Evolutionary conservation across 2,113 vertebrate species (phyloP).

Genomic region (Progne subis): DNA sequence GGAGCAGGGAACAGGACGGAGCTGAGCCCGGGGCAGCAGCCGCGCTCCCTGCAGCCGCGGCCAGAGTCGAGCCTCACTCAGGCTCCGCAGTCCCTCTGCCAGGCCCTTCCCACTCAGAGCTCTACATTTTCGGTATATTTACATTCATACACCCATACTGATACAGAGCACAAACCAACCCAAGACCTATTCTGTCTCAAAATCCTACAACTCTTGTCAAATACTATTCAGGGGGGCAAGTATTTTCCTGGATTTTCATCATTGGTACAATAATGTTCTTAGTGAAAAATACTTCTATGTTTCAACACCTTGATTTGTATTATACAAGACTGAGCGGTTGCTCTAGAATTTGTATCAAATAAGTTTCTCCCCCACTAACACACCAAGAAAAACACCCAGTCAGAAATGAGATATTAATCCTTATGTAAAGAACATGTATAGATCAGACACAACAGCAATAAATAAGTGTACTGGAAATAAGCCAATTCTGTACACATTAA

Average conservation of each 20-base stretch:
- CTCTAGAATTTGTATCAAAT: background rate
- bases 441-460: background rate
- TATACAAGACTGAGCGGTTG: background rate
- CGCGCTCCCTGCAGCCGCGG: too few relatives aligned
- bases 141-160: background rate
- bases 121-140: background rate
- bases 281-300: background rate
- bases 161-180: fast-evolving
- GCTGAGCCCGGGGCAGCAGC: too few relatives aligned
- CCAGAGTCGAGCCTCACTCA: too few relatives aligned
- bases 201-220: background rate
- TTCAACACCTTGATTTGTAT: background rate
- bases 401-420: background rate
- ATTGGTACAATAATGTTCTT: background rate
- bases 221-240: background rate
- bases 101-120: too few relatives aligned
- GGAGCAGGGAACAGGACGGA: too few relatives aligned
- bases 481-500: background rate
- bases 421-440: background rate
- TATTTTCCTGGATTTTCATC: background rate
- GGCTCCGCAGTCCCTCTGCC: too few relatives aligned
- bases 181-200: background rate
- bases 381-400: background rate
- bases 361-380: background rate
- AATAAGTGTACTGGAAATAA: background rate